Evolutionary conservation across 2,888 invertebrate genomes (phyloP), one percentile per base, ranked within the genome.

Genomic region (Cheilosia pagana): DNA sequence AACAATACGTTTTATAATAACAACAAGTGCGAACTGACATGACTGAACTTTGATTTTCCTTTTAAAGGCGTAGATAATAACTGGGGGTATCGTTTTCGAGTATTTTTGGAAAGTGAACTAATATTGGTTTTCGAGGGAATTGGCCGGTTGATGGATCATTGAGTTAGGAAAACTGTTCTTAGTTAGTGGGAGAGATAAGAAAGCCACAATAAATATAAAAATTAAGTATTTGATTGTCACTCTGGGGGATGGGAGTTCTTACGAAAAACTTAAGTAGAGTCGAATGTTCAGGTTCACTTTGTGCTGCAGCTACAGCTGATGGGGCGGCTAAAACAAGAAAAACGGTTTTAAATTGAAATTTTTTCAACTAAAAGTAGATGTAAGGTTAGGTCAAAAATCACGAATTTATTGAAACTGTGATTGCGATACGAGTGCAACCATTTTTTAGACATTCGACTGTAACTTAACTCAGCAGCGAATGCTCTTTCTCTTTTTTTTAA

Each of bases 241-340:
- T 28, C 78, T 2, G 3, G 35, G 68, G 65, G 48, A 71, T 41
- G 45, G 45, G 45, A n/a, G 48, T 67, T 71, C 85, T 85, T 85
- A 85, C 75, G 75, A 81, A 57, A 76, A 85, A 85, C 60, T 71
- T 85, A 0, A 81, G 75, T 25, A 85, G 81, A 81, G 25, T 75
- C 70, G 85, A 81, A 81, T 85, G 85, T 67, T 85, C 85, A 31
- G 53, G 59, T 62, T 81, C 75, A 23, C 48, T 62, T 23, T 75
- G 75, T n/a, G 28, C 53, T 35, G 21, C 23, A 35, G 70, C 35
- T 35, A 25, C 23, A 35, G 70, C 35, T 67, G 70, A 39, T 59
- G 41, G 53, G 35, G 23, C 28, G 53, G 31, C 85, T 85, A 81
- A 60, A 85, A 85, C 67, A 48, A 71, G 10, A 83, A 74, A 57